Base-by-base conservation (phyloP, 2,113 vertebrate genomes). In the Limanda limanda region DNA sequence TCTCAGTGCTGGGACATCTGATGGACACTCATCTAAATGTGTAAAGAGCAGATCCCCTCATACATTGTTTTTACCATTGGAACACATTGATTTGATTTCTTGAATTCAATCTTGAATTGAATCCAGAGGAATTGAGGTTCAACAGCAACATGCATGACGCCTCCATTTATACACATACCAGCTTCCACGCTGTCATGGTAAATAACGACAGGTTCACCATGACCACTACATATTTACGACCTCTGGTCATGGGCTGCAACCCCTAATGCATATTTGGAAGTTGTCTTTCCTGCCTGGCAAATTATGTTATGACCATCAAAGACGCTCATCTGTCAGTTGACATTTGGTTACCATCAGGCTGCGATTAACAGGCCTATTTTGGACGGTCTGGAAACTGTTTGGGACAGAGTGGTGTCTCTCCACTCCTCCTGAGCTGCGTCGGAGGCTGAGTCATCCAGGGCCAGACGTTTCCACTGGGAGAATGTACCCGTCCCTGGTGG, bases 361-460 rank as follows among this genome's bases (percentile, higher is more conserved):
- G 68, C 71, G 76, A 81, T 86, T 85, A 90, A 84, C 68, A 62
- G 85, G 76, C 78, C 88, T 90, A 81, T 92, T 94, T 92, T 90
- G 71, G 89, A 91, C 88, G 81, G 91, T 93, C 91, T 93, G 88
- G 90, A 93, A 92, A 93, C 81, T 70, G 86, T 90, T 91, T 90
- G 83, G 87, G 87, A 90, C 75, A 66, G 66, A 84, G 57, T 72
- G 66, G 81, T 77, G 82, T 91, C 87, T 85, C 84, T 91, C 85
- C 85, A 65, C 77, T 62, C 84, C 45, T 85, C 63, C 74, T 78
- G 78, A 83, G 77, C 74, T 51, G 78, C 76, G 71, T 90, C 79
- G 72, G 81, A 88, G 79, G 63, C 88, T 94, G 93, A 94, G 86
- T 94, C 92, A 94, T 82, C 55, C 56, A n/a, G 63, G 76, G 85